Percentiles rank a stretch among this genome's conserved stretches.
Evolutionary conservation across 2,113 vertebrate genomes (phyloP).

Genomic region (Phycodurus eques): DNA sequence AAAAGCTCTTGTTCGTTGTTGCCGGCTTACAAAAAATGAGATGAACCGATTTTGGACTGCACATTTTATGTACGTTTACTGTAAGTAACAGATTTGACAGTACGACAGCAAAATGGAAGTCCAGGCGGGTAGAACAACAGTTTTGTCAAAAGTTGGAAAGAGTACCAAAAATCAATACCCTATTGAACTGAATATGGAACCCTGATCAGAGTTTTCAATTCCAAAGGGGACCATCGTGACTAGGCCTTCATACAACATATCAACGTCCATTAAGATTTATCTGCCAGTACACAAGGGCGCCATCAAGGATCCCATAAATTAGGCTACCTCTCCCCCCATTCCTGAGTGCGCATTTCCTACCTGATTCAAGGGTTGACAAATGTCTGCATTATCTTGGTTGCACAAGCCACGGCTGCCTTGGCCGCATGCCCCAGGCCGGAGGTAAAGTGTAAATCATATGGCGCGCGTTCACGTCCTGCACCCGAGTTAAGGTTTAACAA

Average conservation of each 20-base stretch:
- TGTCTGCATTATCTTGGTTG: slow-evolving; percentile 12
- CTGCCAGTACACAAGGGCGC: background rate
- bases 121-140: background rate
- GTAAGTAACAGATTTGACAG: background rate
- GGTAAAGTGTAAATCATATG: slow-evolving; percentile 27
- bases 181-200: too few relatives aligned
- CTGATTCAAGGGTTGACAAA: slow-evolving; percentile 9
- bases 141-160: too few relatives aligned
- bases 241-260: background rate
- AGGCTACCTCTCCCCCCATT: background rate
- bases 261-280: background rate
- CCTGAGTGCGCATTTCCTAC: background rate
- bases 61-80: background rate
- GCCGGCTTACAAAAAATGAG: background rate
- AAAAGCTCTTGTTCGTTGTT: background rate
- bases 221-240: background rate
- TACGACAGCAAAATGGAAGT: background rate
- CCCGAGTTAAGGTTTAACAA: slow-evolving; percentile 38
- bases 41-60: background rate
- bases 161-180: background rate
- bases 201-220: background rate
- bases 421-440: background rate
- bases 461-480: slow-evolving; percentile 10
- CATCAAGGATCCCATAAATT: background rate
- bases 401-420: background rate